These are phyloP conservation scores for Cephus nigrinus DNA, from an alignment of 2,888 invertebrate species.

Conservation along the genomic window DNA sequence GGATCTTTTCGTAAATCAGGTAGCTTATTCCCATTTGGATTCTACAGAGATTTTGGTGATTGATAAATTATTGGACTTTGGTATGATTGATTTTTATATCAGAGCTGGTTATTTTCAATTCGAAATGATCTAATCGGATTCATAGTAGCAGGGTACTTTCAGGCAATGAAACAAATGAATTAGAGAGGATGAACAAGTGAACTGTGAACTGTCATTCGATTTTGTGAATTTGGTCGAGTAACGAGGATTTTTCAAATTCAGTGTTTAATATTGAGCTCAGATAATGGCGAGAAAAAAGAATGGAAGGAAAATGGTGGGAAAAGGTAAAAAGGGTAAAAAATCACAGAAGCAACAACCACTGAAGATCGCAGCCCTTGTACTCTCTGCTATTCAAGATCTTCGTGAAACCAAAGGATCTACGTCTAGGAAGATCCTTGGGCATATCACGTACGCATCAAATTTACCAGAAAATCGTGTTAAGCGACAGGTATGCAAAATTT, in stretches of 20 bases:
- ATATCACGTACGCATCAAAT: conserved; percentile 48
- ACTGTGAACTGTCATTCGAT: background rate
- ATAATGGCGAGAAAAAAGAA: conserved; percentile 36
- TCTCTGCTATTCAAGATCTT: conserved; percentile 54
- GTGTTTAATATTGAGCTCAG: background rate
- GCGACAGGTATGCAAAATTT: conserved; percentile 44
- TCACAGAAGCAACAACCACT: conserved; percentile 33
- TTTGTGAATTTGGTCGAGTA: background rate
- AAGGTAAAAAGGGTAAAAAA: conserved; percentile 18
- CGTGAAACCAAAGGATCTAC: conserved; percentile 51
- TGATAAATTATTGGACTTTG: too few species aligned
- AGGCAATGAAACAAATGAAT: background rate
- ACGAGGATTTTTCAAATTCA: background rate
- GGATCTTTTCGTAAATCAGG: background rate
- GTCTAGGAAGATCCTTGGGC: conserved; percentile 48
- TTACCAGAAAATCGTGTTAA: conserved; percentile 43
- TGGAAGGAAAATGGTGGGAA: conserved; percentile 17
- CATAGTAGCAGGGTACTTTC: background rate
- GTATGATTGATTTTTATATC: too few species aligned
- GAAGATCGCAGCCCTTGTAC: conserved; percentile 51
- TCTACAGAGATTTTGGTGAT: too few species aligned
- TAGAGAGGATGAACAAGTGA: conserved; percentile 16
- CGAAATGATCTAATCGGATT: background rate
- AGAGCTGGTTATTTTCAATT: background rate
- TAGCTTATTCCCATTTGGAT: too few species aligned